Evolutionary conservation across 2,888 invertebrate genomes (phyloP).

Genomic region (Drosophila vallismaia): DNA sequence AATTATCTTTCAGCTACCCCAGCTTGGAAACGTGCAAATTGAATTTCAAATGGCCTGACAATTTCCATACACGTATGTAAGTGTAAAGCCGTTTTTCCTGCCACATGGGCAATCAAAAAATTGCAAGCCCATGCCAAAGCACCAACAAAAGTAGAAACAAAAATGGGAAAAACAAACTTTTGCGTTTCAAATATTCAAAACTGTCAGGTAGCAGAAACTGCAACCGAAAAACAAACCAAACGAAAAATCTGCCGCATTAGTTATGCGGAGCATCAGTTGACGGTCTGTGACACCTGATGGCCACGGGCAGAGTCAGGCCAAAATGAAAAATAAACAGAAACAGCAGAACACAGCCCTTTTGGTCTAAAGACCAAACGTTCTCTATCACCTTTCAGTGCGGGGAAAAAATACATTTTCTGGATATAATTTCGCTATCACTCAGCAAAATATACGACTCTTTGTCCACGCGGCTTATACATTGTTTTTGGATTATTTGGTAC

Average conservation of each 20-base stretch:
- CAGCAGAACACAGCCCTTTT: not conserved
- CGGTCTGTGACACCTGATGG: constrained; percentile 23
- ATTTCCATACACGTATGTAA: constrained; percentile 10
- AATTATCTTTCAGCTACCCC: not conserved
- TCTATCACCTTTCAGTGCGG: constrained; percentile 4
- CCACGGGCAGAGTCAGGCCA: constrained; percentile 4
- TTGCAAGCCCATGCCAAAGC: constrained; percentile 25
- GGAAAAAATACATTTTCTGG: not conserved
- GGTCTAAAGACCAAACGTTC: not conserved
- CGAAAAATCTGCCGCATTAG: constrained; percentile 31
- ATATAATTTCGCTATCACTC: not conserved
- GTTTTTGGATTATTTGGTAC: constrained; percentile 5
- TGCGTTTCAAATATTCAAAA: constrained; percentile 26
- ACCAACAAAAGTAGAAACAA: not conserved
- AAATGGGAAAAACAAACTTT: constrained; percentile 12
- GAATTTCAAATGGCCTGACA: constrained; percentile 35
- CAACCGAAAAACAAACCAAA: constrained; percentile 16
- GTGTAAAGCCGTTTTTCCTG: constrained; percentile 16
- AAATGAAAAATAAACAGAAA: constrained; percentile 28
- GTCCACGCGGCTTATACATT: constrained; percentile 15
- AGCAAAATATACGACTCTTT: constrained; percentile 3
- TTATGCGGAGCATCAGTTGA: constrained; percentile 45
- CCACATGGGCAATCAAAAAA: constrained; percentile 10
- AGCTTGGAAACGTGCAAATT: constrained; percentile 19
- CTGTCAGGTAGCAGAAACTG: constrained; percentile 9